phyloP scores from a whole-genome alignment of 2,797 vertebrate genomes.

The Perodicticus potto region DNA sequence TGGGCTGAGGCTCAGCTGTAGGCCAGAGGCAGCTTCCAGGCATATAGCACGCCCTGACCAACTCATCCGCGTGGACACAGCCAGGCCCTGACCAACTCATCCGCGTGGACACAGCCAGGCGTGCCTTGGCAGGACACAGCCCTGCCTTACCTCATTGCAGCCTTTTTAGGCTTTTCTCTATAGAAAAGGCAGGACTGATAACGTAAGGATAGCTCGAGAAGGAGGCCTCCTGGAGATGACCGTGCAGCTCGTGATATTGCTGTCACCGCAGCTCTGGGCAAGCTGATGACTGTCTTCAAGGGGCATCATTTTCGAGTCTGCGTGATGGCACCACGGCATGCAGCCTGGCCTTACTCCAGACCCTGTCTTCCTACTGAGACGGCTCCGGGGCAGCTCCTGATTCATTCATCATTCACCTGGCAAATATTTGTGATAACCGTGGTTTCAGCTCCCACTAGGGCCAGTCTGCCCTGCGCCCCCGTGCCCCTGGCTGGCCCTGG shows the following conservation, averaged over 20 bases:
- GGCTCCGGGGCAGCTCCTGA: no score
- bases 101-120: neutral
- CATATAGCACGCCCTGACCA: neutral
- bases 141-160: no score
- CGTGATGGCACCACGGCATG: no score
- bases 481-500: neutral
- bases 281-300: neutral
- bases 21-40: neutral
- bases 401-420: no score
- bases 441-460: neutral
- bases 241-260: accelerated
- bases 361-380: neutral
- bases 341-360: neutral
- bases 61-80: neutral
- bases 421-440: neutral
- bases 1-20: neutral
- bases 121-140: no score
- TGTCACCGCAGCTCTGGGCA: neutral
- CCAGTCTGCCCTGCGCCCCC: neutral
- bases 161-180: neutral
- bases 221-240: neutral
- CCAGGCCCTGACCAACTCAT: neutral
- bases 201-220: neutral
- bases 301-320: neutral
- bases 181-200: neutral